Evolutionary conservation across 2,113 vertebrate species (phyloP).

Genomic region (Oxyruncus cristatus): DNA sequence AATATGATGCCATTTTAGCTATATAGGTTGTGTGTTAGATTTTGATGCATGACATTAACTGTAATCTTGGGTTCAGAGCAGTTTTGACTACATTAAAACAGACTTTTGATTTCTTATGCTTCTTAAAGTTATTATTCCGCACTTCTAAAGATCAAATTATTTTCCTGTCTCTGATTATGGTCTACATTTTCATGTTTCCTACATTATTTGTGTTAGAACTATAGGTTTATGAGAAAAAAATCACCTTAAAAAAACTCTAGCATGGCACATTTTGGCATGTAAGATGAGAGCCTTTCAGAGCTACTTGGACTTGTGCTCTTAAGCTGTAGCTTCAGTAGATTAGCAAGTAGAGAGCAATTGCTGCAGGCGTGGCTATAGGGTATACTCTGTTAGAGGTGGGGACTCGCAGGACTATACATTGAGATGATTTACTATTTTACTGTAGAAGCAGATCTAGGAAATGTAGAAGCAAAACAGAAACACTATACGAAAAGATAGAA

Average conservation of each 20-base stretch:
- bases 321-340: background rate
- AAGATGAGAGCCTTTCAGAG: background rate
- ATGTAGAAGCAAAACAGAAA: background rate
- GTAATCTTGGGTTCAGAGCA: background rate
- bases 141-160: background rate
- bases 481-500: background rate
- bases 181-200: background rate
- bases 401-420: background rate
- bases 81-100: background rate
- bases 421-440: background rate
- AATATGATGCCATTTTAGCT: background rate
- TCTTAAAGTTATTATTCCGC: background rate
- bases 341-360: background rate
- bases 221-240: background rate
- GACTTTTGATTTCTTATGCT: background rate
- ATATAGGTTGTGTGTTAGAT: background rate
- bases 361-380: background rate
- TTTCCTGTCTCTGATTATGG: background rate
- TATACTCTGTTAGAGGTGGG: background rate
- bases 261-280: background rate
- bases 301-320: background rate
- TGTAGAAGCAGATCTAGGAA: background rate
- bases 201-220: background rate
- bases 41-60: background rate
- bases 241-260: background rate